Percentiles rank a stretch among this genome's conserved stretches.
phyloP scores from a whole-genome alignment of 2,113 vertebrate genomes.

The Forbesichthys agassizii region DNA sequence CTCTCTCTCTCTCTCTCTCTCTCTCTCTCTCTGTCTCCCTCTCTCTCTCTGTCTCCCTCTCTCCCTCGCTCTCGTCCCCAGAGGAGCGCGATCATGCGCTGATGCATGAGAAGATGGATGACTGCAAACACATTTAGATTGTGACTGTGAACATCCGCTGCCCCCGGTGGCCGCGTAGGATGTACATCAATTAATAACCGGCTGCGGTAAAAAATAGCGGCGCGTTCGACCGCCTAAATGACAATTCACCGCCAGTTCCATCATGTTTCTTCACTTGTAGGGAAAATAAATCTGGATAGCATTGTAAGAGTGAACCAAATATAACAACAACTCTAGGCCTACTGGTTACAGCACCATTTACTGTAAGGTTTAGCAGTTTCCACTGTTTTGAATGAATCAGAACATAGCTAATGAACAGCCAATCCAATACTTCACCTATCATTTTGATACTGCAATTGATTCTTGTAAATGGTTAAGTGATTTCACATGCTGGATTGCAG shows the following conservation, averaged over 20 bases:
- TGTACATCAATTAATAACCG: constrained; percentile 22
- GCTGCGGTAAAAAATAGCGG: neutral
- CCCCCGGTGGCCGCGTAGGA: neutral
- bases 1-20: neutral
- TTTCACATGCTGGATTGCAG: too few species aligned
- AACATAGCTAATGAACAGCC: too few species aligned
- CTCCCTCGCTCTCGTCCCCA: neutral
- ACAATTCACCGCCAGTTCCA: constrained; percentile 9
- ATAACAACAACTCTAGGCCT: too few species aligned
- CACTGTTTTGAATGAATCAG: too few species aligned
- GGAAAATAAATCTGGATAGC: neutral
- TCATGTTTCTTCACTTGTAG: constrained; percentile 2
- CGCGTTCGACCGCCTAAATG: constrained; percentile 6
- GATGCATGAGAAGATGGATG: constrained; percentile 14
- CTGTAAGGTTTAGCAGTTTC: neutral
- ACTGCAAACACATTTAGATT: constrained; percentile 5
- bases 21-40: neutral
- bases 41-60: neutral
- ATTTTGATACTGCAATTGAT: too few species aligned
- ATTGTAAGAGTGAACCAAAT: neutral
- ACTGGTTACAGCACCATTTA: neutral
- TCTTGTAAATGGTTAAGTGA: too few species aligned
- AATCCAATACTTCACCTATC: too few species aligned
- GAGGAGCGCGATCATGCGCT: constrained; percentile 13
- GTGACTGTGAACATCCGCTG: constrained; percentile 1